Evolutionary conservation across 2,888 invertebrate genomes (phyloP), one percentile per base, ranked within the genome.

Genomic region (Netelia fuscicornis): DNA sequence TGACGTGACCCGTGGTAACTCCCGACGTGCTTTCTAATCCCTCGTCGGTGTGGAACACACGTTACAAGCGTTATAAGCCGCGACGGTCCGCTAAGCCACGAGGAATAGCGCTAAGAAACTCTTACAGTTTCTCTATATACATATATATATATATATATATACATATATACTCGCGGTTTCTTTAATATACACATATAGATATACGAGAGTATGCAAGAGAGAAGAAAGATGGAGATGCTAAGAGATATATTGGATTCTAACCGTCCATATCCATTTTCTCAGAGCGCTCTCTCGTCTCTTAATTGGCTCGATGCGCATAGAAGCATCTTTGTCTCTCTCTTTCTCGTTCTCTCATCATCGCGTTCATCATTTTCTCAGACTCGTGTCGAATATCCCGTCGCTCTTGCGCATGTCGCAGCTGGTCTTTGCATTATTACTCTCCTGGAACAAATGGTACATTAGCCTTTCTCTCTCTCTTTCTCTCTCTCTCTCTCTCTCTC

Each of bases 11-110:
- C 86, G 89, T 84, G 87, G 85, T 87, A 87, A 87, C 87, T 89
- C 54, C 67, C 85, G 87, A 86, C 90, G 90, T 89, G 90, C 89
- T 89, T 90, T 90, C 90, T 90, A 90, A 90, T 90, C 88, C 89
- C 85, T 89, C 89, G 89, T 87, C 88, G 86, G 86, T 87, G 87
- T 87, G 88, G 88, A 85, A 85, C 78, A 87, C 86, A 86, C 81
- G 83, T 86, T 77, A 37, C 25, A 60, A 25, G 65, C 37, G 20
- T 67, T 56, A 71, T 60, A 80, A 58, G 76, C 56, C 25, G 54
- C 60, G 72, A 42, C 25, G 58, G 10, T 13, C 42, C 58, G 5
- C 17, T 23, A 65, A 65, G 44, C 44, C 65, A 17, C 42, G 58
- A 58, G 58, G 17, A 8, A 20, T 44, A 65, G 11, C 20, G 20